These are phyloP conservation scores for Antennarius striatus DNA, from an alignment of 2,113 vertebrate genomes.

Conservation along the genomic window DNA sequence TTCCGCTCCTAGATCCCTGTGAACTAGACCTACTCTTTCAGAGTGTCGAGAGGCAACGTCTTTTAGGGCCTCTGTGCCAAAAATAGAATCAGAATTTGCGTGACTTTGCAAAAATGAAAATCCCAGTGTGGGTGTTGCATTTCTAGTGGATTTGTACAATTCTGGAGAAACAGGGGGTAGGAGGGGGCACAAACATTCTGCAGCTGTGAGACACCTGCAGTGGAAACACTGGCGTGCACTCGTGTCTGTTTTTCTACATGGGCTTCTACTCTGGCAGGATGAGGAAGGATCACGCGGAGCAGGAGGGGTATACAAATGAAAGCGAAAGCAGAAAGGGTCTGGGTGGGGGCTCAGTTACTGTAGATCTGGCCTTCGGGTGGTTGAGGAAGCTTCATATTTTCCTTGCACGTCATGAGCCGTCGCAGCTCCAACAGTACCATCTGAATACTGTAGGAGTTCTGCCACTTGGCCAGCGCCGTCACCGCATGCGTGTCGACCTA, in stretches of 20 bases:
- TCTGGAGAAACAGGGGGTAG: too few relatives aligned
- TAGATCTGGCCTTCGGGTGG: conserved; percentile 98
- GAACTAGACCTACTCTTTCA: too few relatives aligned
- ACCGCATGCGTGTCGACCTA: conserved; percentile 96
- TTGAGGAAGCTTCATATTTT: conserved; percentile 98
- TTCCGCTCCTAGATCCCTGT: too few relatives aligned
- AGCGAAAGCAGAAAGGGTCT: conserved; percentile 33
- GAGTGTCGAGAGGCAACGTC: too few relatives aligned
- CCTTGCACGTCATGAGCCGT: conserved; percentile 97
- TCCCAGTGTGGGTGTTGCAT: too few relatives aligned
- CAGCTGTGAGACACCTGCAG: neutral
- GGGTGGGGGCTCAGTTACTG: conserved; percentile 86
- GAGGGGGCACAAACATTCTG: too few relatives aligned
- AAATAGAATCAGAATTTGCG: too few relatives aligned
- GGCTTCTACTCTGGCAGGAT: conserved; percentile 31
- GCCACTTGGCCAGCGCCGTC: conserved; percentile 96
- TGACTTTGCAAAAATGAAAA: too few relatives aligned
- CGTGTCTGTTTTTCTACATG: conserved; percentile 2
- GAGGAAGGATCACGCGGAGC: conserved; percentile 49
- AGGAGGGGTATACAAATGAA: conserved; percentile 30
- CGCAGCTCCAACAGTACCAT: conserved; percentile 96
- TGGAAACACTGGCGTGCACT: neutral
- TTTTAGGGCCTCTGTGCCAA: too few relatives aligned
- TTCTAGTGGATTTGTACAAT: too few relatives aligned
- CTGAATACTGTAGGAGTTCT: conserved; percentile 97